Base-by-base conservation (phyloP, 2,888 invertebrate genomes). In the Ommatoiulus sabulosus region DNA sequence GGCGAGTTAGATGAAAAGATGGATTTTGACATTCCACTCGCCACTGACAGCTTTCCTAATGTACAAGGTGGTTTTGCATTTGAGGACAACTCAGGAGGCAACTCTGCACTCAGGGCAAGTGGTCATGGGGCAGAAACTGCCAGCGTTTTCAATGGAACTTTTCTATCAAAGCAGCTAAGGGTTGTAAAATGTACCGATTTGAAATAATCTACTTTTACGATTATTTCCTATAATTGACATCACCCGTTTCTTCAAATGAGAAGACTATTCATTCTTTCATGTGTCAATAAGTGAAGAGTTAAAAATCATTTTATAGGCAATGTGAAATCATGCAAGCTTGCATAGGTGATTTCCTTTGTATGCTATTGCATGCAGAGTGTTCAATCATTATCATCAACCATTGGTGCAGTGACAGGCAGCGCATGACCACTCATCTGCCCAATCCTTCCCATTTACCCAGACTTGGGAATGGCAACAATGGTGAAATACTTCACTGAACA, bases 1-100 rank as follows among this genome's bases (percentile, higher is more conserved):
- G 57, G 57, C n/a, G 87, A 87, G 35, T 63, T 87, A 43, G 87
- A 87, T 20, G 87, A 87, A 63, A 87, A 87, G 63, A 57, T 87
- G 35, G 57, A 48, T 57, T 48, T 57, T 24, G 87, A 87, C 52
- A 87, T 87, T 87, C 57, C 87, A 15, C 52, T 87, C 12, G 52
- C 87, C 7, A 17, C 87, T 6, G 87, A 87, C 35, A 87, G 84
- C 44, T 84, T 84, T 84, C 84, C 84, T 44, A 84, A 43, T 35
- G 84, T 44, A 6, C 84, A 84, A 35, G 44, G 10, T 84, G 84
- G 84, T 17, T 84, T 84, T 35, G n/a, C 17, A 6, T 43, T 15
- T 24, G 44, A 84, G 43, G 84, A 84, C 44, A 44, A 43, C 43
- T 35, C 24, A 15, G 84, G 44, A 43, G 24, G 44, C 44, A 24